These are phyloP conservation scores for Cephalotes varians DNA, from an alignment of 2,888 invertebrate genomes.

Conservation along the genomic window DNA sequence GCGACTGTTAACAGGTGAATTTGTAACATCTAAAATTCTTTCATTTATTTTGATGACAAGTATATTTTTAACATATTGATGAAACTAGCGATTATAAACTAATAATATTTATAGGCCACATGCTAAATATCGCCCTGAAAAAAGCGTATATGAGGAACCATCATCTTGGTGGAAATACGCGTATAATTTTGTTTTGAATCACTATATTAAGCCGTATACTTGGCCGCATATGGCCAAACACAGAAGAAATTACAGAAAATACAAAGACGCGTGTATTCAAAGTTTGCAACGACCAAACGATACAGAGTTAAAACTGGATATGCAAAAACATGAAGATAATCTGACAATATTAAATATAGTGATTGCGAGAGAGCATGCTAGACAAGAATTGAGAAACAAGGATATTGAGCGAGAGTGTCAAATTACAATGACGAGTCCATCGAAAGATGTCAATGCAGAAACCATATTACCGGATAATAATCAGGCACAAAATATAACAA, in stretches of 20 bases:
- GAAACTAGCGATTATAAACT: not conserved
- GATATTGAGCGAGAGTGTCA: constrained; percentile 57
- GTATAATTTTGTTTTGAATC: constrained; percentile 90
- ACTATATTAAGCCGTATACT: constrained; percentile 91
- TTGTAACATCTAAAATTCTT: not conserved
- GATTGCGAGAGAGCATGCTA: constrained; percentile 93
- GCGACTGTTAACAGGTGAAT: constrained; percentile 80
- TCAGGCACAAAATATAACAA: constrained; percentile 41
- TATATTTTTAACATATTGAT: not conserved
- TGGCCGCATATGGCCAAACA: constrained; percentile 91
- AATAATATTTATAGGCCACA: constrained; percentile 68
- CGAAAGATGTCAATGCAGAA: constrained; percentile 80
- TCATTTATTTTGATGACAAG: not conserved
- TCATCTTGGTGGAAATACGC: constrained; percentile 93
- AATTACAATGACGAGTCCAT: constrained; percentile 62
- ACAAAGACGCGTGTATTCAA: constrained; percentile 91
- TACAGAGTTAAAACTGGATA: constrained; percentile 90
- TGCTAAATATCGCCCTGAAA: constrained; percentile 89
- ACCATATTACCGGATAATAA: constrained; percentile 22
- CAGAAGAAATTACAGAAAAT: constrained; percentile 90
- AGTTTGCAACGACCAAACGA: constrained; percentile 91
- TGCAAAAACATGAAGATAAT: constrained; percentile 92
- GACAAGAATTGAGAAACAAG: constrained; percentile 87
- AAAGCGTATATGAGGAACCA: constrained; percentile 87
- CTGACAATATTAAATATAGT: constrained; percentile 92